Evolutionary conservation across 2,797 vertebrate genomes (phyloP), one percentile per base, ranked within the genome.

Genomic region (Avahi laniger): DNA sequence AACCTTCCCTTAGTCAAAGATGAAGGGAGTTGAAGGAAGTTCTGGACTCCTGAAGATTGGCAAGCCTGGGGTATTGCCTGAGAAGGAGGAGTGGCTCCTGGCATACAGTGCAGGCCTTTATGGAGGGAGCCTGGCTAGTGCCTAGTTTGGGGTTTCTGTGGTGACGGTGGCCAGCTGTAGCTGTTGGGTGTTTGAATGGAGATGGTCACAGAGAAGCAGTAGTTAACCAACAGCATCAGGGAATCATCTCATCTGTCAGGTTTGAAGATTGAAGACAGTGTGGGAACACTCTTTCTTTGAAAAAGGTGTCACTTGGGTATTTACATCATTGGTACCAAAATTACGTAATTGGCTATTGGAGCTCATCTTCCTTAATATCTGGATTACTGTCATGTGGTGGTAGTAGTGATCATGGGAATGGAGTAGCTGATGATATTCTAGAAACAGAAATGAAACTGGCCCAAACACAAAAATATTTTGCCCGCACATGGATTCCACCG

Each of bases 361-460:
- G 13, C 20, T 59, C n/a, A 52, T 61, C 1, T 10, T 86, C 46
- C 76, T 89, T 96, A 59, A 75, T 72, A 33, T 15, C 87, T 48
- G 20, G 26, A 33, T 76, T 89, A 20, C 20, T 48, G 18, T 67
- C 33, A 4, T 73, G 24, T 82, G 38, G 30, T 89, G 48, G 35
- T 61, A 72, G 17, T 76, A 69, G 30, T 87, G 7, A 20, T 59
- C 14, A 35, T 95, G 28, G 59, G 14, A 85, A n/a, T n/a, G 22
- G 33, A 80, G 24, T 85, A 80, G 13, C 59, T 78, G 63, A 41
- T 92, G 26, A 57, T 87, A 75, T 67, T 91, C 38, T 81, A 86
- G 48, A 79, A 76, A 76, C 73, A 72, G 83, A 86, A 93, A 92
- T 94, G 48, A 95, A 87, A 57, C 33, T 70, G n/a, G 50, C 28